These are phyloP conservation scores for Holotrichia oblita DNA, from an alignment of 1,140 invertebrate species.

Conservation along the genomic window DNA sequence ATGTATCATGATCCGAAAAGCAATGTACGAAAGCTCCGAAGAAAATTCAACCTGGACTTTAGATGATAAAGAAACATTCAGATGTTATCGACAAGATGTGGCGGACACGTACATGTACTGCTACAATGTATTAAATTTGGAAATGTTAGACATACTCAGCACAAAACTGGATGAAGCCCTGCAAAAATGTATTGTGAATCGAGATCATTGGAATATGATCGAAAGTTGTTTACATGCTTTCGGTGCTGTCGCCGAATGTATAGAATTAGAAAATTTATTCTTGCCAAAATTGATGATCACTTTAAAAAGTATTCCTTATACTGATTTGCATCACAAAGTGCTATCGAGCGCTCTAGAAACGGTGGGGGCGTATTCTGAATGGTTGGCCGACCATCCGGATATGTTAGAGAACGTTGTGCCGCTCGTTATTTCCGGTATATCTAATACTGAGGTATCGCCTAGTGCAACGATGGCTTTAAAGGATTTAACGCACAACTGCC, in stretches of 20 bases:
- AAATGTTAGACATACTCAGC: constrained; percentile 73
- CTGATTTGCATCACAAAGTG: constrained; percentile 67
- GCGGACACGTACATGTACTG: constrained; percentile 90
- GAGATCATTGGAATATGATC: constrained; percentile 68
- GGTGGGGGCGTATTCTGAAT: constrained; percentile 83
- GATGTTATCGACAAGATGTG: constrained; percentile 92
- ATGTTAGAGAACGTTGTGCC: constrained; percentile 76
- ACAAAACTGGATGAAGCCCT: constrained; percentile 66
- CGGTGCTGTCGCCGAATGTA: constrained; percentile 79
- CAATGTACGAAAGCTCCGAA: constrained; percentile 65
- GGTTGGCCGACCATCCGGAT: constrained; percentile 78
- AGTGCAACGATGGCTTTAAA: constrained; percentile 88
- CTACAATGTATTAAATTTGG: constrained; percentile 77
- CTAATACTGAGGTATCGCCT: constrained; percentile 73
- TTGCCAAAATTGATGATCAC: constrained; percentile 75
- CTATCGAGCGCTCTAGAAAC: constrained; percentile 77
- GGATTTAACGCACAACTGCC: constrained; percentile 84
- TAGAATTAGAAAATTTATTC: constrained; percentile 70
- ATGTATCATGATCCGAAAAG: constrained; percentile 73
- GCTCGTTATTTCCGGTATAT: constrained; percentile 74
- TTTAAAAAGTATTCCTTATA: constrained; percentile 72
- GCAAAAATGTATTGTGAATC: constrained; percentile 56
- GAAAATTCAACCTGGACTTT: constrained; percentile 65
- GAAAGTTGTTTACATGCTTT: constrained; percentile 87
- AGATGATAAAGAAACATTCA: constrained; percentile 85